Evolutionary conservation across 2,797 vertebrate species (phyloP), one percentile per base, ranked within the genome.

Genomic region (Mus minutoides): DNA sequence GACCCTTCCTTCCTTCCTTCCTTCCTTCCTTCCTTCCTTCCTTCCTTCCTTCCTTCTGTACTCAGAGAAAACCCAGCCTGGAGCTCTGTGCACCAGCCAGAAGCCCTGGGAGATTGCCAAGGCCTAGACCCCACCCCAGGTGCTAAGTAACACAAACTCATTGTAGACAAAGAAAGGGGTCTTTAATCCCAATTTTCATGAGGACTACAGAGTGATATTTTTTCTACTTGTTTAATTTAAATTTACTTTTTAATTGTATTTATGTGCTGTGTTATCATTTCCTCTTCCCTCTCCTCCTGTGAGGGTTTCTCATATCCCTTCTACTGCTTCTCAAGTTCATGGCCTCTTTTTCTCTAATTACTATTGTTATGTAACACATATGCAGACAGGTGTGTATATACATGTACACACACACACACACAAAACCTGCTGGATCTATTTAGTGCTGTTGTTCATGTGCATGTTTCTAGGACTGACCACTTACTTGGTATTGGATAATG

Each of bases 11-110:
- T 96, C 92, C 94, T 79, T 91, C 77, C 64, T 88, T 56, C 90
- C 90, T 91, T 79, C 96, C 60, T 26, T 11, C 24, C 60, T 31
- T 1, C 21, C 58, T 60, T 3, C 24, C 60, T 64, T 12, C 60
- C 26, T 64, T 14, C 12, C 62, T 64, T 14, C 62, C 12, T 14
- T 64, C 60, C 60, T 29, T 64, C 11, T 11, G 34, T 95, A 94
- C 96, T 97, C 97, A 97, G 95, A 98, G 96, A 97, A 98, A 97
- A 86, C 67, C 24, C 95, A 91, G 91, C 76, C 97, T 97, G 97
- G 91, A 94, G 95, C 94, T 90, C 92, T 96, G 92, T 96, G 88
- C 46, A 77, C 96, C 95, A 97, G 92, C 93, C 95, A 96, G 96
- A 87, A 94, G 96, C 97, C 88, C 90, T 79, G 80, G 97, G 97